Conservation (phyloP, 1,140 invertebrate genomes). For the Gerris buenoi region DNA sequence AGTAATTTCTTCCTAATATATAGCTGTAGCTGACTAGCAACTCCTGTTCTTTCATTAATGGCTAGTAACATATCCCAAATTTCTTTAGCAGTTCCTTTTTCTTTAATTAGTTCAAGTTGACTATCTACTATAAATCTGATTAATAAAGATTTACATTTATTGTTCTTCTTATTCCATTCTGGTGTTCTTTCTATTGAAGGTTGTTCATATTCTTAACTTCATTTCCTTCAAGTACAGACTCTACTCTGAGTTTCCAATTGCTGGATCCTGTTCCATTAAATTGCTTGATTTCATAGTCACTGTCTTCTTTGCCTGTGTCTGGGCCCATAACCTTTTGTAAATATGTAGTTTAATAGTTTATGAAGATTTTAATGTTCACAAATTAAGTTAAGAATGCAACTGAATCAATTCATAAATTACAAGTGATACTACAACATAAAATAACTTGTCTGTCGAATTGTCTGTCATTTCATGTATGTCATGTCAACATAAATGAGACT, state of each 20-base stretch:
- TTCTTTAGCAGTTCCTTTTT: background rate
- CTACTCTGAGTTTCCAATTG: background rate
- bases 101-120: background rate
- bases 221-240: background rate
- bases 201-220: background rate
- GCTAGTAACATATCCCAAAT: background rate
- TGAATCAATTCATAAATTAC: too few species aligned
- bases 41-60: background rate
- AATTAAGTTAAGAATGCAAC: too few species aligned
- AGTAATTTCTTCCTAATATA: background rate
- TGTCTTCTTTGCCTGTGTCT: background rate
- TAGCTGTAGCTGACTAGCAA: background rate
- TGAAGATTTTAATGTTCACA: too few species aligned
- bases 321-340: background rate
- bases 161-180: background rate
- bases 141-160: background rate
- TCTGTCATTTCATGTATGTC: too few species aligned
- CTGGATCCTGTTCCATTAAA: background rate
- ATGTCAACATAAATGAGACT: too few species aligned
- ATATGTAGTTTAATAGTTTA: too few species aligned
- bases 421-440: too few species aligned
- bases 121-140: background rate
- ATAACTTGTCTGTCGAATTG: too few species aligned
- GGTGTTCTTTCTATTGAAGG: background rate
- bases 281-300: background rate